Conservation (phyloP, 2,797 vertebrate species). For the Cuculus canorus region DNA sequence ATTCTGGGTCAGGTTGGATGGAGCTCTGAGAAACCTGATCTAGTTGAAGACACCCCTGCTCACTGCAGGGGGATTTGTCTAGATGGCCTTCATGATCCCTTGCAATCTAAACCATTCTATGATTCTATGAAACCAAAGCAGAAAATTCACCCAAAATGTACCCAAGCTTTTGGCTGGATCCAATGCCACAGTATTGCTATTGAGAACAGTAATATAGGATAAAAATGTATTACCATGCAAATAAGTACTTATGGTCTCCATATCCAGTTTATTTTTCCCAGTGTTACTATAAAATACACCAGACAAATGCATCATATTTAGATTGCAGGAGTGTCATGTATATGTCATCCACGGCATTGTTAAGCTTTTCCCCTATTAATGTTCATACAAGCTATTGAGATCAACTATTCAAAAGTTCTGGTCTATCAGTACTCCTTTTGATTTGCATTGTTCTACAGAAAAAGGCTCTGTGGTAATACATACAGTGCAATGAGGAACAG, state of each 20-base stretch:
- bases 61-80: too few species aligned
- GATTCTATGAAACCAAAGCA: not conserved
- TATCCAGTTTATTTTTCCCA: not conserved
- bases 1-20: too few species aligned
- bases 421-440: not conserved
- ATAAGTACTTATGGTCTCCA: not conserved
- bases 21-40: too few species aligned
- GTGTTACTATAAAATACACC: not conserved
- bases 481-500: not conserved
- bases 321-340: not conserved
- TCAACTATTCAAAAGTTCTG: not conserved
- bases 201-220: not conserved
- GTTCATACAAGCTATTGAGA: not conserved
- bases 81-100: too few species aligned
- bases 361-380: not conserved
- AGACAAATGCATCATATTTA: not conserved
- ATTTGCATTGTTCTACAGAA: not conserved
- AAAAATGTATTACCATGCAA: not conserved
- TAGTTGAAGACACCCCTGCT: too few species aligned
- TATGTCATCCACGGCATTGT: accelerated
- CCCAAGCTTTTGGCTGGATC: not conserved
- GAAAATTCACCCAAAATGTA: not conserved
- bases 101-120: too few species aligned
- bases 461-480: not conserved
- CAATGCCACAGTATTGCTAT: not conserved